Base-by-base conservation (phyloP, 1,140 invertebrate species). In the Drosophila takahashii region DNA sequence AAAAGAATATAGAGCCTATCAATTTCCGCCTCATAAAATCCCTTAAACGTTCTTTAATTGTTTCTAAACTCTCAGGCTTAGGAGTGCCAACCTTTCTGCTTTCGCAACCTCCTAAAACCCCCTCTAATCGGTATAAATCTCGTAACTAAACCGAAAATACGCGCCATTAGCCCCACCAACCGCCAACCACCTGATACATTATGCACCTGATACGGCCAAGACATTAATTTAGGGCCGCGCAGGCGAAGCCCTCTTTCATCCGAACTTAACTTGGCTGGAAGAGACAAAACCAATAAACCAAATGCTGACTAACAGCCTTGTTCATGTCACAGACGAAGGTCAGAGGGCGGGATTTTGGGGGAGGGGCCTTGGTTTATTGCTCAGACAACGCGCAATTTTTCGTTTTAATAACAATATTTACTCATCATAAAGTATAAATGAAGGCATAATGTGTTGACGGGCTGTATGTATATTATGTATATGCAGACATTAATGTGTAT, bases 351-450 rank as follows among this genome's bases (percentile, higher is more conserved):
- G 22, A 3, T 22, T 22, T n/a, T 54, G 32, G 47, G 7, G 48
- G 15, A 10, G n/a, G 13, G 27, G 34, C 29, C 48, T 53, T 75
- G 71, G 52, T 76, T 76, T 67, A 76, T 76, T 45, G 54, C 62
- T 67, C 47, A 41, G 73, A 77, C 42, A 45, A 76, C 32, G 62
- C 54, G 50, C 62, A 77, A 76, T 76, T 77, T 77, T 77, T 77
- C 62, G 53, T 77, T 76, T 77, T 78, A 78, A 78, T 78, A 78
- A 78, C 64, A 78, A 78, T 78, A 78, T 78, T 78, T 78, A 71
- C 76, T 78, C 76, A 78, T 72, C 76, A 77, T 78, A 78, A 78
- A 78, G 66, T 53, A 78, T 78, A 78, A 78, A 78, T 78, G 76
- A 76, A 78, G 75, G 75, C 76, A 78, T 78, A 78, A 78, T 78